A percentile compares a stretch with the other conserved stretches of the same genome.
Evolutionary conservation across 2,113 vertebrate species (phyloP).

Genomic region (Chaetops frenatus): DNA sequence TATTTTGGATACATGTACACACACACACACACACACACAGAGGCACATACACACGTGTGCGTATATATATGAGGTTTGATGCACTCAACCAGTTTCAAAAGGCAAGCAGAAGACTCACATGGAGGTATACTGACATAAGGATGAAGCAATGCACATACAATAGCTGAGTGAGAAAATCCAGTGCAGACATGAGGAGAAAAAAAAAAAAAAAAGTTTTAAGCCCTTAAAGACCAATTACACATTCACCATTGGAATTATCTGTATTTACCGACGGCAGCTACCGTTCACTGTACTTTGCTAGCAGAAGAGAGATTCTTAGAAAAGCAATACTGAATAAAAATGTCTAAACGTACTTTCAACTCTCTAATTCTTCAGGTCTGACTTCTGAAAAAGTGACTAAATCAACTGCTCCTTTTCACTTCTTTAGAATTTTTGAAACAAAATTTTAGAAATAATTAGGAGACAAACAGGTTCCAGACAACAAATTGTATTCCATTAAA

Average conservation of each 20-base stretch:
- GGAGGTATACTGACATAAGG: background rate
- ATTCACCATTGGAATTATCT: background rate
- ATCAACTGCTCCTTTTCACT: background rate
- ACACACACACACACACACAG: too few species aligned
- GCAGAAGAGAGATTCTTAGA: background rate
- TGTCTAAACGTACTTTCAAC: background rate
- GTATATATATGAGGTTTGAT: background rate
- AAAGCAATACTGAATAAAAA: background rate
- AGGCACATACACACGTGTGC: background rate
- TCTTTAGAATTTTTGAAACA: background rate
- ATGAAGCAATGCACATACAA: conserved; percentile 24
- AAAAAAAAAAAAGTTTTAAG: background rate
- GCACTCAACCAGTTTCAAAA: background rate
- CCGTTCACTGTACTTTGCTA: background rate
- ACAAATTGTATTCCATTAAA: background rate
- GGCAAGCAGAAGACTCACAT: conserved; percentile 42
- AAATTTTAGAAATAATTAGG: background rate
- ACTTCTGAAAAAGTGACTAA: background rate
- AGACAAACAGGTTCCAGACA: background rate
- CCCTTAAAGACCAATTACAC: background rate
- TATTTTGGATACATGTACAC: background rate
- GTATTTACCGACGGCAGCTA: background rate
- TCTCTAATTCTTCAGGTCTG: background rate
- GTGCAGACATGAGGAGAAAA: background rate
- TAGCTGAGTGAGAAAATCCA: background rate